Base-by-base conservation (phyloP, 2,113 vertebrate species). In the Motacilla alba region DNA sequence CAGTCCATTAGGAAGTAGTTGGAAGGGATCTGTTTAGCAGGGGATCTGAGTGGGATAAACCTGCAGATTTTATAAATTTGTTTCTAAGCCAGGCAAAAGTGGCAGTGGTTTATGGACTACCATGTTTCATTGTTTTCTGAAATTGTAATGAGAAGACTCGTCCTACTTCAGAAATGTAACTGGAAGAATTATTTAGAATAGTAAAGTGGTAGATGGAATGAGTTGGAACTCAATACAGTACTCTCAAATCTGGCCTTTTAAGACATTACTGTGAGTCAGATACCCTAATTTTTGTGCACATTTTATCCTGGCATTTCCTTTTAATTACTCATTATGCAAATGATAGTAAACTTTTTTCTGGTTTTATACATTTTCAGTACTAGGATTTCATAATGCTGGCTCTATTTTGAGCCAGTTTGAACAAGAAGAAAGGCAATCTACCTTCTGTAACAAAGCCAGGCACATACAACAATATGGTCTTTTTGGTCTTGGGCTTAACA, bases 381-480 rank as follows among this genome's bases (percentile, higher is more conserved):
- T 52, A 89, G 55, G 31, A 56, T 83, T 93, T 89, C n/a, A 17
- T 87, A 79, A 77, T 31, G 62, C 10, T 52, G 55, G 27, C 55
- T 94, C 75, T 83, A 20, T 88, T 94, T 70, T 86, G 72, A 86
- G 74, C 67, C 70, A 56, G 31, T 70, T 83, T 94, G 88, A 64
- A 35, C 15, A 43, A 55, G 60, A 90, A 70, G 53, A 88, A 67
- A 93, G 59, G 52, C 69, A 63, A 9, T 31, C 39, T 55, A 83
- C 60, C 56, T 93, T 74, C 39, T 53, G 4, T 66, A 50, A 67
- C 37, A 64, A 88, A 87, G 73, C 27, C 53, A 64, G 64, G n/a
- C 33, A 33, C 41, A 7, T 69, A 55, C 2, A 87, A 20, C 39
- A 49, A 4, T 23, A 26, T 20, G 50, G 58, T 31, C 39, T 53